Percentiles rank a stretch among this genome's conserved stretches.
Conservation (phyloP, 2,113 vertebrate genomes). For the Lynx canadensis region DNA sequence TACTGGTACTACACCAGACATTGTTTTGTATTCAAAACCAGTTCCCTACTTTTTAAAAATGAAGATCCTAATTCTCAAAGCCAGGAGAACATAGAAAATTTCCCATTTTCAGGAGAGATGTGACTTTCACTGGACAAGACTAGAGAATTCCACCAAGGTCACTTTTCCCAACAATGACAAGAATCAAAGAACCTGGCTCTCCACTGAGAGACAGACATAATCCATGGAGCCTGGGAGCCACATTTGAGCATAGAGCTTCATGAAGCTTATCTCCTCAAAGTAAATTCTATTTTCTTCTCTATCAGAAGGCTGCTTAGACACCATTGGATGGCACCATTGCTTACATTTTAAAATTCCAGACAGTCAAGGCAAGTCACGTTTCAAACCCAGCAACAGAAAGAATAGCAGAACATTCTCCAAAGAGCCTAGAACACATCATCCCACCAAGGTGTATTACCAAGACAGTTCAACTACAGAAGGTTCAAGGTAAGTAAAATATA, state of each 20-base stretch:
- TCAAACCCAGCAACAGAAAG: not conserved
- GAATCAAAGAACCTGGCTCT: not conserved
- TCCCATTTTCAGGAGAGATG: not conserved
- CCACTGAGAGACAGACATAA: not conserved
- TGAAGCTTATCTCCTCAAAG: not conserved
- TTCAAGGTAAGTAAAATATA: not conserved
- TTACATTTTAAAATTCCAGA: slow-evolving; percentile 48
- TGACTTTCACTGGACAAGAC: not conserved
- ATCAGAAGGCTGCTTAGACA: not conserved
- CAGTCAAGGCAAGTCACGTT: not conserved
- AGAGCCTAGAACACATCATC: not conserved
- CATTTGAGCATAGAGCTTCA: not conserved
- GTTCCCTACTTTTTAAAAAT: not conserved
- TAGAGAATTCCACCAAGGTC: not conserved
- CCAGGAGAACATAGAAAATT: not conserved
- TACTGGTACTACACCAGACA: not conserved
- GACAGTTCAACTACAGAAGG: not conserved
- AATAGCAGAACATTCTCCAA: slow-evolving; percentile 17
- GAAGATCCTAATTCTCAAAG: not conserved
- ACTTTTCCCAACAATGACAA: not conserved
- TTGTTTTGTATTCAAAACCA: not conserved
- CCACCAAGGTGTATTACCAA: not conserved
- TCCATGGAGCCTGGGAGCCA: not conserved
- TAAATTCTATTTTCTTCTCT: not conserved
- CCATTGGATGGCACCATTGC: slow-evolving; percentile 42